Percentiles rank a stretch among this genome's conserved stretches.
These are phyloP conservation scores for Enteromius argenteus DNA, from an alignment of 2,797 vertebrate genomes.

Conservation along the genomic window DNA sequence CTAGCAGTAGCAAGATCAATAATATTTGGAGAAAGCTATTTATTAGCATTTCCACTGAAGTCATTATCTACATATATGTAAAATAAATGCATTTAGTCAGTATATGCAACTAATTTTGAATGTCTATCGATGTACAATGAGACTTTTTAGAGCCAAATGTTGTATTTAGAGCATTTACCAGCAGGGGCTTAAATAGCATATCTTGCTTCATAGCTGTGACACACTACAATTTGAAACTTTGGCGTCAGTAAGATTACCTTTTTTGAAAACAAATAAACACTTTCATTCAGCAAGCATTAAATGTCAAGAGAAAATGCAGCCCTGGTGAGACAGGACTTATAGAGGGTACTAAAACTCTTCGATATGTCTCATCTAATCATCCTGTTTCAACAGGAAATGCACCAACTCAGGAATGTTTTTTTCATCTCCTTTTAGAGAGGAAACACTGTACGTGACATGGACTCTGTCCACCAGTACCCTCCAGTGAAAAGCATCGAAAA, in stretches of 20 bases:
- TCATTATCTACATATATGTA: background rate
- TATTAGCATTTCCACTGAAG: background rate
- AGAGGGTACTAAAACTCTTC: background rate
- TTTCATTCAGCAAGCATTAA: background rate
- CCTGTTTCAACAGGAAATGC: background rate
- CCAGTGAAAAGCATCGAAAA: constrained; percentile 48
- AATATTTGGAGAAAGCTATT: background rate
- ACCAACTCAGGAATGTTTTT: background rate
- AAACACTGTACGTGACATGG: constrained; percentile 53
- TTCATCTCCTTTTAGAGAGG: constrained; percentile 55
- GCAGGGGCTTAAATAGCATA: background rate
- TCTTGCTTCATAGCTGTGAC: background rate
- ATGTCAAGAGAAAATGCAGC: background rate
- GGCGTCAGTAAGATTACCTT: background rate
- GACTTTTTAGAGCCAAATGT: background rate
- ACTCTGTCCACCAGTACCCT: constrained; percentile 36
- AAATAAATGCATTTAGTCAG: background rate
- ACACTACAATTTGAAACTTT: background rate
- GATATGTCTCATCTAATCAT: background rate
- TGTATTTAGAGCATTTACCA: background rate
- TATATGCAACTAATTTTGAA: background rate
- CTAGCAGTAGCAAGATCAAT: background rate
- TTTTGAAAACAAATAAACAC: background rate
- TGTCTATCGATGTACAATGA: background rate
- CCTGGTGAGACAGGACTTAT: background rate